Base-by-base conservation (phyloP, 1,140 invertebrate species). In the Micrasema minimum region DNA sequence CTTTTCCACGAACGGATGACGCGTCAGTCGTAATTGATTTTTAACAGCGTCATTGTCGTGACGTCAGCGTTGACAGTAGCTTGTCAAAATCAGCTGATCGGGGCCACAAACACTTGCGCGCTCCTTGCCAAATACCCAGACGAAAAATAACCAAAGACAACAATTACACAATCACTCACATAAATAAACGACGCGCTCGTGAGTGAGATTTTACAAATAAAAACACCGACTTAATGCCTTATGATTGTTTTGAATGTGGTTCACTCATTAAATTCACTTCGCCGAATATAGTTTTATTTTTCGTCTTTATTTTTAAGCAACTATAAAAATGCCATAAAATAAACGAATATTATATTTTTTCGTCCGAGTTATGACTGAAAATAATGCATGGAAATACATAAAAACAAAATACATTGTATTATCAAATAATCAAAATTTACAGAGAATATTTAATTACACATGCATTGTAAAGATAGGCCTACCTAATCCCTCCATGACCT, bases 41-140 rank as follows among this genome's bases (percentile, higher is more conserved):
- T 35, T 57, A 2, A 41, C 16, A 38, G n/a, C 35, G 18, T 41
- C 55, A 22, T 7, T 16, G 16, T 6, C 18, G 55, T 59, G 35
- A 59, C 55, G 55, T 59, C 55, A 43, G 35, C 55, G 26, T 31
- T 55, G 51, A 41, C 55, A 38, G 37, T 38, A n/a, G 6, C 16
- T 20, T 43, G 55, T 59, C 55, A 59, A 59, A 59, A 59, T 22
- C 55, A 59, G 55, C 55, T 59, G 37, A 22, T 59, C 16, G 26
- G 18, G 35, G 16, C 18, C 37, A 23, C 23, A 18, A n/a, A 59
- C 55, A 41, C 55, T 20, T 16, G 22, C 26, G 12, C 51, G 12
- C 16, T 46, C 3, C 43, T 23, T 26, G 51, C 51, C 23, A 37
- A 20, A 59, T 41, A 18, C 35, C 10, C 53, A 2, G 16, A 38